These are phyloP conservation scores for Pomatostomus ruficeps DNA, from an alignment of 2,113 vertebrate genomes.

Conservation along the genomic window DNA sequence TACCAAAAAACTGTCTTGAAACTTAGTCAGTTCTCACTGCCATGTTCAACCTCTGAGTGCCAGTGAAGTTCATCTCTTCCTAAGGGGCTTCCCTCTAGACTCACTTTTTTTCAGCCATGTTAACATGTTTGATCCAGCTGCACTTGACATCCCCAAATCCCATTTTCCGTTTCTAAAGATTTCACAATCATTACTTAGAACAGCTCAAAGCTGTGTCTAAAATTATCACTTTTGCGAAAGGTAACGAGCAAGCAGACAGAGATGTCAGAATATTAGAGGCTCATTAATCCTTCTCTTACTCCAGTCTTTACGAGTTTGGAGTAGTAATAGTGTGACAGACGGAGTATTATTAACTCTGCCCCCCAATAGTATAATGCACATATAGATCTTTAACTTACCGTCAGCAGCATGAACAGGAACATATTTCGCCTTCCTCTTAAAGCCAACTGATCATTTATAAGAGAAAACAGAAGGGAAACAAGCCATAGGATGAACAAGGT, in stretches of 20 bases:
- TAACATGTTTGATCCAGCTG: background rate
- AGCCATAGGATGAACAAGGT: background rate
- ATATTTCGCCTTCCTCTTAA: conserved; percentile 75
- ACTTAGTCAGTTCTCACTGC: background rate
- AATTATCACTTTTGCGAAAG: background rate
- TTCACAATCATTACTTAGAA: background rate
- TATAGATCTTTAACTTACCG: conserved; percentile 37
- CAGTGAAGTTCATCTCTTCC: background rate
- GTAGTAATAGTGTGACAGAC: background rate
- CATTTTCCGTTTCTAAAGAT: background rate
- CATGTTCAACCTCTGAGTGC: background rate
- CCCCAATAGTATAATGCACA: background rate
- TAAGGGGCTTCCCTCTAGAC: background rate
- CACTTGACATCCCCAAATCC: background rate
- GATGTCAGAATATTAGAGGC: background rate
- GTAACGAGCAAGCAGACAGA: background rate
- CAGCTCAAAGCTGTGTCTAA: background rate
- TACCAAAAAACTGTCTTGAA: background rate
- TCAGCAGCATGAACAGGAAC: conserved; percentile 63
- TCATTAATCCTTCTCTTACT: background rate
- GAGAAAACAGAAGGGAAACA: background rate
- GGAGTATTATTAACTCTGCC: background rate
- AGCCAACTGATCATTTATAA: conserved; percentile 74
- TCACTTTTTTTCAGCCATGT: background rate
- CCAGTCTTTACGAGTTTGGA: background rate